Base-by-base conservation (phyloP, 2,888 invertebrate species). In the Drosophila lutescens region DNA sequence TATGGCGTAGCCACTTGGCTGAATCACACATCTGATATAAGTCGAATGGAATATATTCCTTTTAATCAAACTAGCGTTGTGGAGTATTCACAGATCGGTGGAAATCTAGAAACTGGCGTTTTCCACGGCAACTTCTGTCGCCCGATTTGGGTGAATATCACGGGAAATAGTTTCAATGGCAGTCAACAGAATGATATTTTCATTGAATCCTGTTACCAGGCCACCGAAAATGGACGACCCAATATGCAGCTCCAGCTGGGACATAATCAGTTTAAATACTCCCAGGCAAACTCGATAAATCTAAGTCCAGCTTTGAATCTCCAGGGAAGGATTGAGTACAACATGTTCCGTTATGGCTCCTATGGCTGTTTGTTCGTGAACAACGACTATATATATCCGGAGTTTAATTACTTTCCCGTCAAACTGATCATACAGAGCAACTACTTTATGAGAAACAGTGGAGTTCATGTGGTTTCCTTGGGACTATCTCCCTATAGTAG, bases 121-220 rank as follows among this genome's bases (percentile, higher is more conserved):
- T 93, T 98, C 55, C 96, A 99, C 77, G 98, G 99, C 3, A 99
- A 99, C 91, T 98, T 95, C 89, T 99, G 99, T 88, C 95, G 96
- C 6, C 94, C 95, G 82, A 94, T 96, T 47, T 95, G 96, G 93
- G 95, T 98, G 1, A 99, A 99, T 91, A 94, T 98, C n/a, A 98
- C 97, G 1, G 96, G 96, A n/a, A 98, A 97, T 90, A 95, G 94
- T 91, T 98, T 99, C 91, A 96, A 96, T 79, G 94, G 95, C 50
- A 97, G 97, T 80, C 90, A 94, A 32, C 95, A 95, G 84, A 96
- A 96, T 69, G 97, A 96, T 1, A 92, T 99, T 32, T 96, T 97
- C 89, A 93, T 98, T 60, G 94, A 95, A 66, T 96, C 98, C 0
- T 98, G 98, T 91, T 98, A 97, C 96, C 78, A 76, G 38, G 40